phyloP scores from a whole-genome alignment of 1,140 invertebrate species.

The Zaprionus ornatus region DNA sequence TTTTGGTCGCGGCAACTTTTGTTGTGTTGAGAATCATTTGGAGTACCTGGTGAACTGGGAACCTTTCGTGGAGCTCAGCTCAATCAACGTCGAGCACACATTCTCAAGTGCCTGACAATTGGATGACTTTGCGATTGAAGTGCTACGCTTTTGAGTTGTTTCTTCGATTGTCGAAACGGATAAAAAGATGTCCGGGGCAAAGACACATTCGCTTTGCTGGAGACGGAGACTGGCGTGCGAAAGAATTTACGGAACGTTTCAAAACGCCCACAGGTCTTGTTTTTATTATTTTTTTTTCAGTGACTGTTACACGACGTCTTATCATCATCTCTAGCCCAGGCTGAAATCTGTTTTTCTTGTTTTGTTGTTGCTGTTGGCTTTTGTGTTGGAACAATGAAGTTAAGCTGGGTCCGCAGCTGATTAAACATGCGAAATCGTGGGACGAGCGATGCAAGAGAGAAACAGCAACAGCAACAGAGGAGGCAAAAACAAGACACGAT shows the following conservation, averaged over 20 bases:
- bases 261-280: constrained; percentile 56
- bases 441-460: constrained; percentile 37
- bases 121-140: constrained; percentile 70
- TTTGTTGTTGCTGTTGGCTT: constrained; percentile 19
- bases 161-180: constrained; percentile 64
- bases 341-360: constrained; percentile 32
- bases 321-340: constrained; percentile 21
- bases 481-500: constrained; percentile 41
- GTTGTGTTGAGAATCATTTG: background rate
- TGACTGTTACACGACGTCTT: background rate
- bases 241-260: constrained; percentile 49
- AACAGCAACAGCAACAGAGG: background rate
- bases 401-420: constrained; percentile 68
- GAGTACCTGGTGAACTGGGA: constrained; percentile 6
- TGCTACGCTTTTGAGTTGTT: constrained; percentile 37
- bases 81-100: constrained; percentile 62
- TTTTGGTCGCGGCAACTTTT: constrained; percentile 10
- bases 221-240: constrained; percentile 44
- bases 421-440: constrained; percentile 81
- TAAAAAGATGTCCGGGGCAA: constrained; percentile 32
- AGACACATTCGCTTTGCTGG: constrained; percentile 6
- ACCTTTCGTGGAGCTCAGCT: constrained; percentile 38
- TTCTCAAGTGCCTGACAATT: constrained; percentile 68
- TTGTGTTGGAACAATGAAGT: constrained; percentile 63
- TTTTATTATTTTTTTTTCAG: constrained; percentile 18